A percentile compares a stretch with the other conserved stretches of the same genome.
Conservation (phyloP, 2,113 vertebrate genomes). For the Entomyzon cyanotis region DNA sequence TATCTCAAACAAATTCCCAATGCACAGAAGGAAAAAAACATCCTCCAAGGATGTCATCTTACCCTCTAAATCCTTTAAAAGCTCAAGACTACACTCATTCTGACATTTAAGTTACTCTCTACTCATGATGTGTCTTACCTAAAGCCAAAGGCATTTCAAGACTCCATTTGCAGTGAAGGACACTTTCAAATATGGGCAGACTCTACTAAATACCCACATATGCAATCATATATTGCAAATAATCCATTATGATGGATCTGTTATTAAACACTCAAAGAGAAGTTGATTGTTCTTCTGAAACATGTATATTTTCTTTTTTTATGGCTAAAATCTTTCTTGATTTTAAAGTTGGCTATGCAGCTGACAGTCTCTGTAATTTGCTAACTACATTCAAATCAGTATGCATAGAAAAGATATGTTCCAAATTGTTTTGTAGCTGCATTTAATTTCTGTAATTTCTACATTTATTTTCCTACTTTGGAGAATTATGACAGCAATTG, state of each 20-base stretch:
- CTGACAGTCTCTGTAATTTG: not conserved
- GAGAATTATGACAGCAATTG: not conserved
- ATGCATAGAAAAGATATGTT: not conserved
- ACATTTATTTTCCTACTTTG: not conserved
- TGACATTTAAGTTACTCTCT: not conserved
- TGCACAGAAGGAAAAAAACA: not conserved
- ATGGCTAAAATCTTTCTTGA: not conserved
- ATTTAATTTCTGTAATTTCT: not conserved
- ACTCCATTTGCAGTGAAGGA: not conserved
- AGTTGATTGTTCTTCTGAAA: not conserved
- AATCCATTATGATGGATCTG: not conserved
- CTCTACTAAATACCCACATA: not conserved
- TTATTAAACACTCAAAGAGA: not conserved
- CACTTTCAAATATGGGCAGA: not conserved
- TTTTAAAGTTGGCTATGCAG: not conserved
- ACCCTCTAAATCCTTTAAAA: not conserved
- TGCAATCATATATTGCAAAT: not conserved
- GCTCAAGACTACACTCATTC: not conserved
- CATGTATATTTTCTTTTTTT: not conserved
- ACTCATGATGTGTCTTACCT: not conserved
- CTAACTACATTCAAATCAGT: not conserved
- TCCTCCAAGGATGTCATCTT: not conserved
- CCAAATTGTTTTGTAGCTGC: not conserved
- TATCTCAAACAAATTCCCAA: not conserved
- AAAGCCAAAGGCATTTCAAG: not conserved